Conservation (phyloP, 2,113 vertebrate species). For the Okapia johnstoni region DNA sequence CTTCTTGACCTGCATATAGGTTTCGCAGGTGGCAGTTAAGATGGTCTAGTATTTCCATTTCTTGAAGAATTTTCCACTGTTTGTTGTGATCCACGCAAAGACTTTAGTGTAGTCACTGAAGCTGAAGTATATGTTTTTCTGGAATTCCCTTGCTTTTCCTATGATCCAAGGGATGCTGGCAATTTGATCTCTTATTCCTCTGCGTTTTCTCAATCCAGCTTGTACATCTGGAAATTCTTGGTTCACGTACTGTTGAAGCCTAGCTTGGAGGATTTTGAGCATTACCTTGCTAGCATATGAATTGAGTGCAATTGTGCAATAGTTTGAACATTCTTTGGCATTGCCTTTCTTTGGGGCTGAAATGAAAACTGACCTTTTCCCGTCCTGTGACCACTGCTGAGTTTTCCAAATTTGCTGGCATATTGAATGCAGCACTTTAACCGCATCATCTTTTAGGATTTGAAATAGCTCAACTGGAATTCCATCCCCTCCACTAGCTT, state of each 20-base stretch:
- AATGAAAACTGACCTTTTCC: background rate
- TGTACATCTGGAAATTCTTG: background rate
- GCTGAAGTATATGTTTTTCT: background rate
- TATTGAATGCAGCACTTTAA: background rate
- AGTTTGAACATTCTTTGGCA: background rate
- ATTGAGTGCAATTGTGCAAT: background rate
- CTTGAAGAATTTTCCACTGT: background rate
- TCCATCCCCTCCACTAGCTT: background rate
- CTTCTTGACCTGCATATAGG: background rate
- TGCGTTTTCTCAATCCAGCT: background rate
- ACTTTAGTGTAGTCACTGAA: background rate
- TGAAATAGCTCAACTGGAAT: background rate
- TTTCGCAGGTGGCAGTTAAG: background rate
- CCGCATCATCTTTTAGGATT: background rate
- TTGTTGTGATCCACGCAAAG: background rate
- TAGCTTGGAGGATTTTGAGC: background rate
- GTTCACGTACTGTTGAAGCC: background rate
- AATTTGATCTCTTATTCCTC: background rate
- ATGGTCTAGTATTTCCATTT: background rate
- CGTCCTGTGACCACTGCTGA: background rate
- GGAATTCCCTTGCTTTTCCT: background rate
- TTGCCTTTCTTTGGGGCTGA: background rate
- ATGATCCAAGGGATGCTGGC: background rate
- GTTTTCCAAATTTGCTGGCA: background rate
- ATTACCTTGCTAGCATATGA: background rate